Evolutionary conservation across 2,888 invertebrate genomes (phyloP), one percentile per base, ranked within the genome.

Genomic region (Diplolepis rosae): DNA sequence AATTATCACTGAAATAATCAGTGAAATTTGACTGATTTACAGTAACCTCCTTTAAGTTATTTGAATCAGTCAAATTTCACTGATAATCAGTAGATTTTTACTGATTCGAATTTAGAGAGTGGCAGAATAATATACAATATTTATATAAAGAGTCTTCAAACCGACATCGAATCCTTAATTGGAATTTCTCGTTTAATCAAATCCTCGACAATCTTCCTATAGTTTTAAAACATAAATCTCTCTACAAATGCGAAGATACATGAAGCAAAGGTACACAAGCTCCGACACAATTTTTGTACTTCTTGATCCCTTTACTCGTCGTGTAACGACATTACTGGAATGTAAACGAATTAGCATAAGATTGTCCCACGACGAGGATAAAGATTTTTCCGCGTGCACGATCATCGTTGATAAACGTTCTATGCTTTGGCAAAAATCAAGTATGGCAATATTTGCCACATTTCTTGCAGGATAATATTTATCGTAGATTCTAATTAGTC

Each of bases 321-420:
- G 27, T 61, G 39, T 61, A 61, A 61, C 61, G 61, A 61, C 39
- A 61, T 35, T 39, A 61, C 39, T 27, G 61, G 61, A 39, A 61
- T 61, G 61, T 4, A 22, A 39, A 61, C 39, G 39, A 42, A 61
- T 61, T 61, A 61, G 61, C 61, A 61, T 61, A 61, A 61, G 61
- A 61, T 24, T 42, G 27, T 42, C 22, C 24, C 22, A 61, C 39
- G 39, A 39, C 61, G 27, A n/a, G 39, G 24, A n/a, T 39, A 61
- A 61, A 61, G 39, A 3, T 27, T 61, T 61, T 61, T 61, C 7
- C 61, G 4, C 61, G 24, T 39, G 61, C 61, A 61, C 24, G 27
- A 13, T 61, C 61, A 39, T 39, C 39, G 39, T 42, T 61, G 61
- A 61, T 61, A 61, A 61, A 61, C 39, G 61, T 42, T 24, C n/a